Base-by-base conservation (phyloP, 2,113 vertebrate genomes). In the Oostethus manadensis region DNA sequence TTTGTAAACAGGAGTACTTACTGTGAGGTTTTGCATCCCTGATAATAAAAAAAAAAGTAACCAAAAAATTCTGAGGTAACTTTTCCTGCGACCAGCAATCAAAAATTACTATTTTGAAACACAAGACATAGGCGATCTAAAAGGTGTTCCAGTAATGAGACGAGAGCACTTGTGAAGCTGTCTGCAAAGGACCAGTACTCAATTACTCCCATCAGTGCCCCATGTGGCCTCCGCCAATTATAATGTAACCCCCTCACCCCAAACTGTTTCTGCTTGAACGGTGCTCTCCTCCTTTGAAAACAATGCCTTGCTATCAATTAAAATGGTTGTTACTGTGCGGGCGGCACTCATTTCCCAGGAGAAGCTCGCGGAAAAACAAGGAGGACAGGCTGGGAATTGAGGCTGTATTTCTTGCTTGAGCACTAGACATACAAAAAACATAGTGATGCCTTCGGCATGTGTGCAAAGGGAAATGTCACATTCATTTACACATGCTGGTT, bases 1-100 rank as follows among this genome's bases (percentile, higher is more conserved):
- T 18, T 0, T 18, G 5, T 35, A 22, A 60, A 45, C 22, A 64
- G 35, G 48, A 68, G 10, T 40, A 20, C 88, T 88, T 83, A 90
- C 89, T 60, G 88, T 88, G 58, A 90, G 85, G 61, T 87, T 82
- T 69, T 90, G 86, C 89, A 90, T 90, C 48, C 44, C 62, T 48
- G 15, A 44, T 58, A 51, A n/a, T n/a, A n/a, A n/a, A n/a, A n/a
- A n/a, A 65, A 57, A 69, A 42, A 58, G 10, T 0, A 15, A 15
- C 2, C 26, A 17, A 53, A 23, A 6, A 57, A 53, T 70, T 17
- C 16, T 33, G 9, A 61, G 42, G 22, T 6, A 22, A n/a, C n/a
- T 2, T 1, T 48, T 68, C 63, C 63, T 60, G n/a, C 40, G 18
- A 11, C 35, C 38, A 29, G 2, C 26, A 26, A 22, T 21, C 10